Conservation (phyloP, 2,888 invertebrate species). For the Alcis repandata region DNA sequence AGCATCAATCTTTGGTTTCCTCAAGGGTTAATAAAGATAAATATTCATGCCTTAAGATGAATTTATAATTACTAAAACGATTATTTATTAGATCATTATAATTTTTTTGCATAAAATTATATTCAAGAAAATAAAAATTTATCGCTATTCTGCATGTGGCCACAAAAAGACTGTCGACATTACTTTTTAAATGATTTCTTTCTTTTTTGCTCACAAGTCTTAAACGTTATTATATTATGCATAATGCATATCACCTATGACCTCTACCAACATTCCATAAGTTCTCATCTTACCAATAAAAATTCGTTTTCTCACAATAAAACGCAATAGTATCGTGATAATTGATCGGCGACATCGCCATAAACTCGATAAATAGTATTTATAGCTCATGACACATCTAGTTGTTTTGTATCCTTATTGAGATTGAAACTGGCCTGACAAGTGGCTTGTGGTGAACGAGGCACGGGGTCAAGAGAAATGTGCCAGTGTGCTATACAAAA, state of each 20-base stretch:
- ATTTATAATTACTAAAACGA: too few relatives aligned
- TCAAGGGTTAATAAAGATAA: not conserved
- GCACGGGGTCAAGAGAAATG: constrained; percentile 57
- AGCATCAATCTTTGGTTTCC: too few relatives aligned
- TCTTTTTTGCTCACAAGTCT: too few relatives aligned
- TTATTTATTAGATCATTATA: too few relatives aligned
- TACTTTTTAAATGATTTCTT: too few relatives aligned
- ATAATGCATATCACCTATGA: not conserved
- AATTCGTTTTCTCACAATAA: not conserved
- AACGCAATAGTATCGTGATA: not conserved
- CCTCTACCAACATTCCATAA: constrained; percentile 1
- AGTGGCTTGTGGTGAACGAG: constrained; percentile 45
- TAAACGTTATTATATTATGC: not conserved
- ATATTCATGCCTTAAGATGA: too few relatives aligned
- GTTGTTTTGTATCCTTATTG: constrained; percentile 22
- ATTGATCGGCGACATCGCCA: constrained; percentile 12
- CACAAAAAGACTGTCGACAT: too few relatives aligned
- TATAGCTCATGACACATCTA: constrained; percentile 21
- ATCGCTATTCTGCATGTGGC: too few relatives aligned
- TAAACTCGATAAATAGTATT: not conserved
- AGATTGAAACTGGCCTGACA: constrained; percentile 45
- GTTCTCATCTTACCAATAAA: too few relatives aligned
- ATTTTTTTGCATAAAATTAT: too few relatives aligned
- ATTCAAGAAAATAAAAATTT: too few relatives aligned
- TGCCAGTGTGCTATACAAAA: constrained; percentile 42